phyloP scores from a whole-genome alignment of 2,113 vertebrate species.

The Ahaetulla prasina region DNA sequence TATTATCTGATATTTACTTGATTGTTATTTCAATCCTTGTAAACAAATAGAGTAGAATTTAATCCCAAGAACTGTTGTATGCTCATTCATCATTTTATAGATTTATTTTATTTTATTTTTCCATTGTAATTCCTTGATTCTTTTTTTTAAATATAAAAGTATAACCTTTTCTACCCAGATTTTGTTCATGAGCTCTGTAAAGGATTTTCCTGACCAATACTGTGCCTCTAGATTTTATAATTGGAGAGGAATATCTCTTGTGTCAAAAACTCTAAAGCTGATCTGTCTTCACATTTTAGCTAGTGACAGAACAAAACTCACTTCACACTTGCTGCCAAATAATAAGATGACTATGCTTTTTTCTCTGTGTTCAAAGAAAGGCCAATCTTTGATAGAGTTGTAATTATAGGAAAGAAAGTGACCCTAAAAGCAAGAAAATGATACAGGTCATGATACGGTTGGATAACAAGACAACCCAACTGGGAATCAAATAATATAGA shows the following conservation, averaged over 20 bases:
- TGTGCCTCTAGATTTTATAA: conserved; percentile 42
- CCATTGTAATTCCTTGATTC: background rate
- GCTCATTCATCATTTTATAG: background rate
- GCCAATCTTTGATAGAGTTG: conserved; percentile 34
- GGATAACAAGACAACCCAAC: conserved; percentile 50
- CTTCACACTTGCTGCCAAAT: conserved; percentile 56
- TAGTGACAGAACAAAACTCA: conserved; percentile 39
- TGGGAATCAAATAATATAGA: conserved; percentile 29
- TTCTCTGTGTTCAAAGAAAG: conserved; percentile 44
- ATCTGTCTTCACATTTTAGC: conserved; percentile 33
- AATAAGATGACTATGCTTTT: conserved; percentile 40
- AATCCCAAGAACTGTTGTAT: background rate
- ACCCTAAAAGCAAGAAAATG: conserved; percentile 57
- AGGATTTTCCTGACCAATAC: background rate
- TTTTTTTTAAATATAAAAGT: background rate
- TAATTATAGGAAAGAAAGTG: conserved; percentile 50
- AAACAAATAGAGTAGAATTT: background rate
- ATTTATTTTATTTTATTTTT: background rate
- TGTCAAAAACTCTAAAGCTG: conserved; percentile 9
- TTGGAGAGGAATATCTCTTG: conserved; percentile 24
- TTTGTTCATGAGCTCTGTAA: background rate
- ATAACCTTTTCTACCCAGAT: background rate
- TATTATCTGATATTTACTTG: background rate
- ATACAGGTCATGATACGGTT: conserved; percentile 27
- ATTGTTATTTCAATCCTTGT: background rate